Evolutionary conservation across 2,797 vertebrate species (phyloP), one percentile per base, ranked within the genome.

Genomic region (Miichthys miiuy): DNA sequence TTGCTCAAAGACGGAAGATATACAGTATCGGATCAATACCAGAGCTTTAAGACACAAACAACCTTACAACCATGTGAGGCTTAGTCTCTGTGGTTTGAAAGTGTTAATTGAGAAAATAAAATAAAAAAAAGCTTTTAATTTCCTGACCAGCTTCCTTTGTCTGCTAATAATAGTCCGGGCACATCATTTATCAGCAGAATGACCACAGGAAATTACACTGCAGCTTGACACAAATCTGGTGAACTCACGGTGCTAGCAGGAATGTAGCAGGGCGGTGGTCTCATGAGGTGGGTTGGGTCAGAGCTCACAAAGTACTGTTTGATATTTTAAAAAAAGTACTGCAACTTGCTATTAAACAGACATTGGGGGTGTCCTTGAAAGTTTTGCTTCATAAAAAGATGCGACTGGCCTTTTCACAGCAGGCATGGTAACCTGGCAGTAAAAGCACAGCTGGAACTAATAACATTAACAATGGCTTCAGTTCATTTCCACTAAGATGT

Each of bases 191-290:
- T 68, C 58, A 72, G 18, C 25, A 42, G 5, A 20, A 21, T 30
- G 54, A 64, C 66, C 21, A 48, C 70, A 81, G 57, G 46, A 67
- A 82, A 68, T 73, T 38, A 58, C 51, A 51, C 16, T 1, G 21
- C 46, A 52, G 69, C 52, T 46, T 27, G 44, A 47, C 34, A 46
- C 44, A 14, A 62, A 61, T 61, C 48, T 75, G 25, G 5, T 25
- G 42, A 65, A 55, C 46, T 55, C 4, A 2, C 23, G 41, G 20
- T 46, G 69, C 27, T 12, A 12, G 55, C 54, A 41, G 56, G 44
- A 58, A 51, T 68, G 44, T 38, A 7, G 46, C 61, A 17, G 21
- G 41, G 20, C 51, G 30, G 27, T 41, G 30, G 41, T 41, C 54
- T 61, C 20, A 30, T 60, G 48, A 60, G 55, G 34, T 1, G 0